Evolutionary conservation across 2,113 vertebrate species (phyloP), one percentile per base, ranked within the genome.

Genomic region (Canis aureus): DNA sequence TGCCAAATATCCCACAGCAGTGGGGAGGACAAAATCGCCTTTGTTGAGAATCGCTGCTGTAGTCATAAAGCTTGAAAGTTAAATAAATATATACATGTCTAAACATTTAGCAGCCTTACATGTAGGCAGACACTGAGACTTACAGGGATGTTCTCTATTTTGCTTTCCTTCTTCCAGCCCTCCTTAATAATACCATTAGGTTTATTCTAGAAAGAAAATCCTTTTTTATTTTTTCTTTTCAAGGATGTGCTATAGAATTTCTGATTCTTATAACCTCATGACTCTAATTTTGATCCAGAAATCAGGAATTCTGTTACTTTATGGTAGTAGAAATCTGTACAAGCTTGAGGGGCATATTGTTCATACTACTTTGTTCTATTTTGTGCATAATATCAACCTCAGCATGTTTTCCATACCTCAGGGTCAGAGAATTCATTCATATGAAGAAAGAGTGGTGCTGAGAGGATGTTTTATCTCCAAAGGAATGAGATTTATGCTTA

Each of bases 341-440:
- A 95, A 60, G 43, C 7, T 69, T 59, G n/a, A 97, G 55, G 43
- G 94, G 51, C 59, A 27, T 64, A 43, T 43, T 69, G 19, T 96
- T 86, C 73, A 25, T 38, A 57, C 25, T 49, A 8, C 17, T 92
- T 62, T 96, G 55, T 62, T 96, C 32, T 90, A 1, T 83, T 96
- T 83, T 93, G 66, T 93, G 35, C 23, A 53, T 90, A 73, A 95
- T 93, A 60, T 87, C 62, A n/a, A 25, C n/a, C 38, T 66, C 35
- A 76, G 8, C 64, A 32, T 82, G 4, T 94, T 92, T 57, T 38
- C 59, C 66, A 62, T 73, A 86, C 22, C 59, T 81, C 32, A 49
- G 43, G 25, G 62, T 53, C 64, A 80, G 67, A 86, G 60, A 82
- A 69, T 35, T 76, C 74, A 32, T 92, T 95, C 23, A 55, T 69